Conservation (phyloP, 2,113 vertebrate genomes). For the Probosciger aterrimus region DNA sequence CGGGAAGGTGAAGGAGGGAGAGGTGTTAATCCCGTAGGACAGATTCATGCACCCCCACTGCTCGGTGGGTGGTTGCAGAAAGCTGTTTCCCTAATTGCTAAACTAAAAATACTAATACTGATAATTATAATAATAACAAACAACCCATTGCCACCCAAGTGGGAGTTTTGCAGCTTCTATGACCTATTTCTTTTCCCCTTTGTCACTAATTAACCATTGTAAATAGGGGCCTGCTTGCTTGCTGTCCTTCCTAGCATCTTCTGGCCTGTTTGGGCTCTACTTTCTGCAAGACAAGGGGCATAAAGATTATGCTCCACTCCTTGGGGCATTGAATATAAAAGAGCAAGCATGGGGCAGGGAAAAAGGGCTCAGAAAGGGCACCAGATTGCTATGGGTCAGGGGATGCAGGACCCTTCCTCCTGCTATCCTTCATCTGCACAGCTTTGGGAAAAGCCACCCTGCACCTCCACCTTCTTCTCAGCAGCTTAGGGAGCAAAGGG, state of each 20-base stretch:
- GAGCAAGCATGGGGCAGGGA: rapidly evolving
- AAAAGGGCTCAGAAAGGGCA: not conserved
- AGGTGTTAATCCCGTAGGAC: not conserved
- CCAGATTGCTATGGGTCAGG: not conserved
- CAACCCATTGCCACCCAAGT: not conserved
- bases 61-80: not conserved
- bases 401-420: not conserved
- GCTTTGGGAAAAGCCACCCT: not conserved
- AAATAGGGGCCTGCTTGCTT: not conserved
- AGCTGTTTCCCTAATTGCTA: not conserved
- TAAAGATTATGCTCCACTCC: not conserved
- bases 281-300: not conserved
- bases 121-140: not conserved
- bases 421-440: not conserved
- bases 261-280: not conserved
- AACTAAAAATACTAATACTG: not conserved
- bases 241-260: not conserved
- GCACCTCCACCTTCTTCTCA: not conserved
- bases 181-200: not conserved
- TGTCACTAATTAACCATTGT: not conserved
- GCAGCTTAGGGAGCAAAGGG: not conserved
- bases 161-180: not conserved
- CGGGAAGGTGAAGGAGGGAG: not conserved
- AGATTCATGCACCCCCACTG: not conserved
- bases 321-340: not conserved